Percentiles rank a stretch among this genome's conserved stretches.
Conservation (phyloP, 30 jellyfish, hydroid and myxozoan genomes). For the Turritopsis rubra region DNA sequence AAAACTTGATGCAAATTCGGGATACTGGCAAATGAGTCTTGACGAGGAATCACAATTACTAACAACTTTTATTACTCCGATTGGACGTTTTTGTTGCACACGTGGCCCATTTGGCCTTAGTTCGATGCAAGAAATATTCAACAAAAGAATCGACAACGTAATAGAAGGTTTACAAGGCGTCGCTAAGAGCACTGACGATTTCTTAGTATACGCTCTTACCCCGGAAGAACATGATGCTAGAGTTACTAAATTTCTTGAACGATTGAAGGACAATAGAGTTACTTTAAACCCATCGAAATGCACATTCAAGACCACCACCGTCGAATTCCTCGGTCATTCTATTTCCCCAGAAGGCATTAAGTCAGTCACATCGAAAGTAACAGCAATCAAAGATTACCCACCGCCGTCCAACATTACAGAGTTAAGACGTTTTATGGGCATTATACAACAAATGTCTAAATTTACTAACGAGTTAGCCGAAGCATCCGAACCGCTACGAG, state of each 20-base stretch:
- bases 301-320: background rate
- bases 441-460: too few relatives aligned
- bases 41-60: slow-evolving; percentile 34
- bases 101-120: slow-evolving; percentile 48
- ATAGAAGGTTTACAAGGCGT: slow-evolving; percentile 38
- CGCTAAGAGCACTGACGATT: slow-evolving; percentile 42
- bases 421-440: too few relatives aligned
- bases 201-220: slow-evolving; percentile 32
- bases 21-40: slow-evolving; percentile 52
- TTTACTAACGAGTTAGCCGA: too few relatives aligned
- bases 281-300: slow-evolving; percentile 47
- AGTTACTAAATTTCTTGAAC: slow-evolving; percentile 30
- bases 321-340: background rate
- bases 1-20: slow-evolving; percentile 54
- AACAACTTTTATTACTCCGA: slow-evolving; percentile 34
- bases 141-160: slow-evolving; percentile 5
- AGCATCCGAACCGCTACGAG: too few relatives aligned
- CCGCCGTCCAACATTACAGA: too few relatives aligned
- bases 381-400: too few relatives aligned
- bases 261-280: slow-evolving; percentile 32
- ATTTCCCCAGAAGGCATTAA: too few relatives aligned
- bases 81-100: slow-evolving; percentile 43
- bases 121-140: slow-evolving; percentile 32
- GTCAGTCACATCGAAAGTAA: too few relatives aligned
- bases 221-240: slow-evolving; percentile 39